Evolutionary conservation across 2,113 vertebrate genomes (phyloP).

Genomic region (Macquaria australasica): DNA sequence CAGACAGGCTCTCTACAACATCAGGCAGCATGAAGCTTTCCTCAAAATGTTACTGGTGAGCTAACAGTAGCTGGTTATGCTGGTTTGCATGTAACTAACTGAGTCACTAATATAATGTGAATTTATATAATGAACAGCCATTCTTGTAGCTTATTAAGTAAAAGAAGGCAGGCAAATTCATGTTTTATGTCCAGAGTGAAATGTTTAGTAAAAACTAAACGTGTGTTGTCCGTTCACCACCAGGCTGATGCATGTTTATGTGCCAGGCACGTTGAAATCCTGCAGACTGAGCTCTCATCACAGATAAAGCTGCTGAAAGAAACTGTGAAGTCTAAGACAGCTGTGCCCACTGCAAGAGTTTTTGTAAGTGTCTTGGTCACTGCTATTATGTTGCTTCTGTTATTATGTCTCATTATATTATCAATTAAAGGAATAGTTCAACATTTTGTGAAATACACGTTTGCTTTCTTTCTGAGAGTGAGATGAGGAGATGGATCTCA

Average conservation of each 20-base stretch:
- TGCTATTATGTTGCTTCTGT: too few relatives aligned
- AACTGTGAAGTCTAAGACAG: conserved; percentile 82
- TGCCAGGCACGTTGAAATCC: conserved; percentile 83
- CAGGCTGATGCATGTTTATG: conserved; percentile 89
- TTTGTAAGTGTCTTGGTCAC: conserved; percentile 87
- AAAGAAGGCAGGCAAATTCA: background rate
- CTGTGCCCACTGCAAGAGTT: conserved; percentile 87
- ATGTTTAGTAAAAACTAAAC: background rate
- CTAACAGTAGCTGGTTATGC: background rate
- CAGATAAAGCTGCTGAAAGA: conserved; percentile 84
- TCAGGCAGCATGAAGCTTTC: conserved; percentile 90
- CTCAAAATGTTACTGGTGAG: conserved; percentile 91
- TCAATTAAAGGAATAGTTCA: background rate
- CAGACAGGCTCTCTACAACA: conserved; percentile 89
- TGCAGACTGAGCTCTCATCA: conserved; percentile 82
- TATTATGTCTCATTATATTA: background rate
- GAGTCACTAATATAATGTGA: background rate
- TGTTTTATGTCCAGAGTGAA: background rate
- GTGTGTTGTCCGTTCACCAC: conserved; percentile 41
- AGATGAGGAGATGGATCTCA: background rate
- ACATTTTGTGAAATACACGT: too few relatives aligned
- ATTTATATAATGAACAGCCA: background rate
- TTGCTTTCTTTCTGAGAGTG: background rate
- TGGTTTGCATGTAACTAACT: background rate
- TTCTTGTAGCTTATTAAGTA: background rate